These are phyloP conservation scores for Ianthella basta DNA, from an alignment of 37 sponge, comb jelly and placozoan species.

Conservation along the genomic window DNA sequence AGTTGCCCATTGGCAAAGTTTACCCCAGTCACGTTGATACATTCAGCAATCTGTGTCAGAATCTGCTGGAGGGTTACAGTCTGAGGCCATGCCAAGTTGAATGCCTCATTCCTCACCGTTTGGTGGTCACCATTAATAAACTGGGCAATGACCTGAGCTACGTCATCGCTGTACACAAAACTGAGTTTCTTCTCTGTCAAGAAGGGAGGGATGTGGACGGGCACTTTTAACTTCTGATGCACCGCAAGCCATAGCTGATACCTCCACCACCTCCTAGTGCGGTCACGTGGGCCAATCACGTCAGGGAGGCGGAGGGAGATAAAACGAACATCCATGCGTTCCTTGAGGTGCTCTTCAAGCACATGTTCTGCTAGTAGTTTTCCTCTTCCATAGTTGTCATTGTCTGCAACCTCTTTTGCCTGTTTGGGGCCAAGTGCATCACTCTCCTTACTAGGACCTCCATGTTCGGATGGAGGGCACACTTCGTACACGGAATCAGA, in stretches of 20 bases:
- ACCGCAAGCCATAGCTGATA: slow-evolving; percentile 42
- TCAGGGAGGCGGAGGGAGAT: slow-evolving; percentile 51
- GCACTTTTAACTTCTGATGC: slow-evolving; percentile 25
- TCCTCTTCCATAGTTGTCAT: slow-evolving; percentile 42
- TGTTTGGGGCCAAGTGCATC: slow-evolving; percentile 34
- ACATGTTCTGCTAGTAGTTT: slow-evolving; percentile 45
- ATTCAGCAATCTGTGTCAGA: slow-evolving; percentile 22
- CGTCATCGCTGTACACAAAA: slow-evolving; percentile 44
- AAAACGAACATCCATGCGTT: not conserved
- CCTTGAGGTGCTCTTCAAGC: not conserved
- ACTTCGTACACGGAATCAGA: slow-evolving; percentile 65
- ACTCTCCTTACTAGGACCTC: not conserved
- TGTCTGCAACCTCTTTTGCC: not conserved
- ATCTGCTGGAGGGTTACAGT: slow-evolving; percentile 35
- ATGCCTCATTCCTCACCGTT: not conserved
- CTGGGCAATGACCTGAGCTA: slow-evolving; percentile 28
- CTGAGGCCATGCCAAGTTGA: slow-evolving; percentile 40
- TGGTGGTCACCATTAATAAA: not conserved
- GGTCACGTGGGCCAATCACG: slow-evolving; percentile 61
- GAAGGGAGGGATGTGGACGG: slow-evolving; percentile 32
- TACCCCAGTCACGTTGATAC: not conserved
- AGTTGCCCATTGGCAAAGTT: slow-evolving; percentile 14
- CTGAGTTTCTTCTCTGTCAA: slow-evolving; percentile 13
- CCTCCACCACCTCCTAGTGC: slow-evolving; percentile 47
- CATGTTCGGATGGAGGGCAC: slow-evolving; percentile 3